Percentiles rank a stretch among this genome's conserved stretches.
Conservation (phyloP, 23 tunicate genomes). For the Oikopleura dioica region DNA sequence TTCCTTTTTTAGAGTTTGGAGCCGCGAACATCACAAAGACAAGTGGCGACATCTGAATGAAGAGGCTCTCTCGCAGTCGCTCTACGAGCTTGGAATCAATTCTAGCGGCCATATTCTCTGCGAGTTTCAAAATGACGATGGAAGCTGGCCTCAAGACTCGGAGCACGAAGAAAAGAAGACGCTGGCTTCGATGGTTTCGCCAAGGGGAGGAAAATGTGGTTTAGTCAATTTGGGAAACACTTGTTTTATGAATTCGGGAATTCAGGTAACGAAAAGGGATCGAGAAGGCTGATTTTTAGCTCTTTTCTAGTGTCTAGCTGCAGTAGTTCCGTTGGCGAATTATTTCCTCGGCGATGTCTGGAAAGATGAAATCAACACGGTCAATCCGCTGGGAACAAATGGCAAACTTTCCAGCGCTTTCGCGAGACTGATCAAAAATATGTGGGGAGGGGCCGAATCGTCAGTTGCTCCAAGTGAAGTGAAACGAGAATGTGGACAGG, state of each 20-base stretch:
- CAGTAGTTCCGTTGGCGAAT: neutral
- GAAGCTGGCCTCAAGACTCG: neutral
- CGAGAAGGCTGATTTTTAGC: too few species aligned
- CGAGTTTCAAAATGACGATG: slow-evolving; percentile 9
- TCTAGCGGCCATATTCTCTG: neutral
- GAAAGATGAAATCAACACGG: slow-evolving; percentile 26
- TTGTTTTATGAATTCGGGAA: slow-evolving; percentile 1
- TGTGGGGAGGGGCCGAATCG: slow-evolving; percentile 53
- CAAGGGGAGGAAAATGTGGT: neutral
- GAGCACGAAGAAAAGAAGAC: neutral
- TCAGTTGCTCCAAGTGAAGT: slow-evolving; percentile 67
- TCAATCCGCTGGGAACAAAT: slow-evolving; percentile 62
- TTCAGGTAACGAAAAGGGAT: slow-evolving; percentile 1
- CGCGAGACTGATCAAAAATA: slow-evolving; percentile 30
- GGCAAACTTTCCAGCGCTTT: slow-evolving; percentile 43
- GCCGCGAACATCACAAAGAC: neutral
- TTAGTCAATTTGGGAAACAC: slow-evolving; percentile 7
- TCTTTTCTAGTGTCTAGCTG: neutral
- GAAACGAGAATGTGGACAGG: slow-evolving; percentile 13
- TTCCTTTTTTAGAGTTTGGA: slow-evolving; percentile 1
- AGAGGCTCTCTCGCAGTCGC: neutral
- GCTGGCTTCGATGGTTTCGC: neutral
- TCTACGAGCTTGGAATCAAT: neutral
- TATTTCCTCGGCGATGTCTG: neutral
- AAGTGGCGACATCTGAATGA: neutral